Evolutionary conservation across 2,113 vertebrate species (phyloP), one percentile per base, ranked within the genome.

Genomic region (Gallinago jamesoni): DNA sequence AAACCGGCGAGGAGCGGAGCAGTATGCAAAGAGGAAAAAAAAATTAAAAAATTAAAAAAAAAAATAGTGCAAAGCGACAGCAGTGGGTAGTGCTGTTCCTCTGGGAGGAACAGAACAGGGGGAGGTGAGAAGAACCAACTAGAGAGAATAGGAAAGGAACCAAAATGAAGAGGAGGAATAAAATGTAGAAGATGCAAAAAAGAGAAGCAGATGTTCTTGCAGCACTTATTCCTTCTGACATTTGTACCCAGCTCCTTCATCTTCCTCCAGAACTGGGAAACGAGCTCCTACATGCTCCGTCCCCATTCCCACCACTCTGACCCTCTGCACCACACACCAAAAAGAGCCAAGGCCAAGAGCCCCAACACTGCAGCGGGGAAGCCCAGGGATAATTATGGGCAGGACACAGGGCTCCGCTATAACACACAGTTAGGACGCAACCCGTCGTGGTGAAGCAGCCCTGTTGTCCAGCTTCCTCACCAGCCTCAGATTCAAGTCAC

Each of bases 1-100:
- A 96, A 93, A 84, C 15, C 53, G 27, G 94, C 28, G 17, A 89
- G 90, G 94, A 97, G 93, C 1, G 1, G 89, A 95, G 94, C 94
- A 76, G 77, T 89, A 95, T 84, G 96, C 89, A 96, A 79, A 88
- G 74, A 60, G 73, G 57, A 35, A 62, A 45, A 67, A 50, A 92
- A 91, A 50, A 68, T 5, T 12, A 43, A 43, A 41, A 47, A 47
- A 22, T 47, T 48, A 88, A 86, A 87, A 43, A 73, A 92, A 94
- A 94, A 66, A 45, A 33, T 22, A 94, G 95, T 73, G 96, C 96
- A 95, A 96, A 96, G 90, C 92, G 70, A 96, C 95, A 93, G 96
- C 95, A 96, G 96, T 96, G 94, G 90, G 94, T 95, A 95, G 96
- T 94, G 94, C 95, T 96, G 95, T 96, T 97, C 96, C 93, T 96